phyloP scores from a whole-genome alignment of 1,140 invertebrate species.

The Diprion similis region DNA sequence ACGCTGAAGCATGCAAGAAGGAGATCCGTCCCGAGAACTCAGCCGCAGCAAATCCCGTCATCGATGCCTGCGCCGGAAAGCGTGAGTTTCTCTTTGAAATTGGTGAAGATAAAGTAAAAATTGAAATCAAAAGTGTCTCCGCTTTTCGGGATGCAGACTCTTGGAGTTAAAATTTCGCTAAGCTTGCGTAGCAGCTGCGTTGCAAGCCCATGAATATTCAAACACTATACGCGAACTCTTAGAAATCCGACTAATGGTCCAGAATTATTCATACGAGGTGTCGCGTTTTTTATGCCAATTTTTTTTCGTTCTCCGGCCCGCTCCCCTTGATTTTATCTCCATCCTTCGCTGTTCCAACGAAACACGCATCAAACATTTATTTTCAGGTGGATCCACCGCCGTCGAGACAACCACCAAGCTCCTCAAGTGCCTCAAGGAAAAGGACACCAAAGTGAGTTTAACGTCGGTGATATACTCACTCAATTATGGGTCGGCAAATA shows the following conservation, averaged over 20 bases:
- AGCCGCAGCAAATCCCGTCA: neutral
- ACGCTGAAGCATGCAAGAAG: neutral
- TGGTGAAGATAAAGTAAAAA: no score
- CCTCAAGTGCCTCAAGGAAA: conserved; percentile 4
- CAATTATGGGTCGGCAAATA: neutral
- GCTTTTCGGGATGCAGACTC: no score
- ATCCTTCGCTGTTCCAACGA: no score
- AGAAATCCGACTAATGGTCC: neutral
- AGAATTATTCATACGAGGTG: neutral
- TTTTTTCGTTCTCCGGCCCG: neutral
- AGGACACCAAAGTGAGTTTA: neutral
- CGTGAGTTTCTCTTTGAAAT: neutral
- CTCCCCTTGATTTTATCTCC: no score
- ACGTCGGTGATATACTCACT: neutral
- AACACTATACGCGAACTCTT: neutral
- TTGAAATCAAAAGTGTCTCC: no score
- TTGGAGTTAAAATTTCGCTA: neutral
- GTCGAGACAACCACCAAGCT: conserved; percentile 1
- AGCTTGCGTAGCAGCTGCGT: neutral
- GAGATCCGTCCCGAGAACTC: neutral
- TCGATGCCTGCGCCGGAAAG: conserved; percentile 3
- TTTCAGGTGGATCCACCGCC: neutral
- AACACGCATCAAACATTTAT: no score
- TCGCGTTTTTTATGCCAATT: neutral
- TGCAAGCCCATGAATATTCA: neutral